phyloP scores from a whole-genome alignment of 2,888 invertebrate species.

The Standfussiana lucernea region DNA sequence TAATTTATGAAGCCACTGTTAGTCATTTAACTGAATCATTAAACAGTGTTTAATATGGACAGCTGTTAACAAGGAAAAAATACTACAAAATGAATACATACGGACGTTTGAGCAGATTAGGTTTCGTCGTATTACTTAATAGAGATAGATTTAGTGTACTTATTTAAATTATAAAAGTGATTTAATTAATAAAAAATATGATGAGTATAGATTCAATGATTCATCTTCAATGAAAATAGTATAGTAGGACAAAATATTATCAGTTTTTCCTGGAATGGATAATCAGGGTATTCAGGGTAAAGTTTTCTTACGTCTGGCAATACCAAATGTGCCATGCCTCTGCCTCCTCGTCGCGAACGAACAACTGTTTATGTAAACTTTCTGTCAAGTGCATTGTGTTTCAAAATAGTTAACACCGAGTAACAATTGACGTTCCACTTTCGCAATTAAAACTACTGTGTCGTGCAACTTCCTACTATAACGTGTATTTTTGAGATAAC shows the following conservation, averaged over 20 bases:
- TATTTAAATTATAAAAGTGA: not conserved
- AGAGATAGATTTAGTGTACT: not conserved
- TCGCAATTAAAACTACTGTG: constrained; percentile 64
- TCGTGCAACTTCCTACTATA: constrained; percentile 60
- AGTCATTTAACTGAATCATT: constrained; percentile 33
- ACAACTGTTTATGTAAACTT: constrained; percentile 83
- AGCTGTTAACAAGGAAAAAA: constrained; percentile 39
- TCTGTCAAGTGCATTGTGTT: constrained; percentile 78
- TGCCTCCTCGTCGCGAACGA: constrained; percentile 65
- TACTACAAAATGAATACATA: not conserved
- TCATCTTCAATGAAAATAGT: not conserved
- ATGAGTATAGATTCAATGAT: not conserved
- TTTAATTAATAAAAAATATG: not conserved
- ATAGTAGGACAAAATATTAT: not conserved
- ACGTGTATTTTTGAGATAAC: constrained; percentile 44
- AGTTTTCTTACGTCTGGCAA: constrained; percentile 68
- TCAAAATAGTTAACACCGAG: constrained; percentile 74
- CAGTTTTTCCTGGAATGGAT: constrained; percentile 7
- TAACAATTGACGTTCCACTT: constrained; percentile 70
- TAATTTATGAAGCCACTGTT: not conserved
- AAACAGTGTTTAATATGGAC: not conserved
- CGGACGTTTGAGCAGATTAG: not conserved
- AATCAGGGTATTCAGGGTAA: constrained; percentile 42
- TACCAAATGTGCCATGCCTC: constrained; percentile 74
- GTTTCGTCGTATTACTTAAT: not conserved